Conservation (phyloP, 2,888 invertebrate genomes). For the Parochlus steinenii region DNA sequence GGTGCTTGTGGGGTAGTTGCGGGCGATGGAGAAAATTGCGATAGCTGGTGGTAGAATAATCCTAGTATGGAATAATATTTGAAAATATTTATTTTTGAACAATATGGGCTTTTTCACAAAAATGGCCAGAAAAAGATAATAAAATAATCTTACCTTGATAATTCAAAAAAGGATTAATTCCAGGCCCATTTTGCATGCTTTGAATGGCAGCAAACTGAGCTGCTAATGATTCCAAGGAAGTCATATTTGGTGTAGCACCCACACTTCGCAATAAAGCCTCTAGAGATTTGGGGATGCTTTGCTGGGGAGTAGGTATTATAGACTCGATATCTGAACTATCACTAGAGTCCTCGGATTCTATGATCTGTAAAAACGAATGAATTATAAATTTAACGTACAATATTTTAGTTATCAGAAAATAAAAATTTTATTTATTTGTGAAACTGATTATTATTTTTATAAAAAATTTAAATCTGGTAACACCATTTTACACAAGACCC, state of each 20-base stretch:
- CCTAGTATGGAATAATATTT: constrained; percentile 9
- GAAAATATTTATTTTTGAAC: neutral
- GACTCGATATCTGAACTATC: constrained; percentile 7
- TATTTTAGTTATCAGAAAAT: no score
- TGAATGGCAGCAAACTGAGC: constrained; percentile 39
- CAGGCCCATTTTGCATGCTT: constrained; percentile 16
- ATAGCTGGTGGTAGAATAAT: constrained; percentile 17
- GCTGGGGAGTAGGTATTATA: neutral
- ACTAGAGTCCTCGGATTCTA: constrained; percentile 12
- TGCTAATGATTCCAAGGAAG: constrained; percentile 50
- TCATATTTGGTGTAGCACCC: constrained; percentile 31
- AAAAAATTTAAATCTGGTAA: no score
- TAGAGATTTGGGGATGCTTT: constrained; percentile 6
- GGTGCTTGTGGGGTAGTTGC: constrained; percentile 16
- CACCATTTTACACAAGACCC: no score
- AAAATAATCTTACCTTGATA: neutral
- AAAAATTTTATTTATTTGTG: no score
- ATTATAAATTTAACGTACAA: no score
- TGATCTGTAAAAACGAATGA: constrained; percentile 5
- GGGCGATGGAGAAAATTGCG: constrained; percentile 23
- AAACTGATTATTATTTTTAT: no score
- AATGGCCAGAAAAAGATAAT: neutral
- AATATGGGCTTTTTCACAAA: neutral
- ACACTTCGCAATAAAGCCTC: constrained; percentile 16
- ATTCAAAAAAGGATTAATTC: constrained; percentile 18